phyloP scores from a whole-genome alignment of 1,140 invertebrate genomes.

The Ridgeia piscesae region DNA sequence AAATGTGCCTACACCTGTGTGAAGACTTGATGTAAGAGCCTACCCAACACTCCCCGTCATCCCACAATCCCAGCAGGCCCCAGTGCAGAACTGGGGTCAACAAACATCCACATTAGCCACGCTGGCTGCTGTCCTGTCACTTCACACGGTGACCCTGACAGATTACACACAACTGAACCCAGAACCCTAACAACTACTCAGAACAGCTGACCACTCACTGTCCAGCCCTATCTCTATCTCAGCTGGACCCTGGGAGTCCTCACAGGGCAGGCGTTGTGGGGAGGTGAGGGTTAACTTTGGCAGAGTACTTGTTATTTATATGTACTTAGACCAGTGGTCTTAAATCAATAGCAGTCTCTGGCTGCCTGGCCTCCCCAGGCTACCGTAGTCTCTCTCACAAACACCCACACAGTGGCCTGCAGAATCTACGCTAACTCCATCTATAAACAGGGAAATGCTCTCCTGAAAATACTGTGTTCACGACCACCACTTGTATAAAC shows the following conservation, averaged over 20 bases:
- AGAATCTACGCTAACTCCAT: neutral
- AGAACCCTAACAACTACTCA: neutral
- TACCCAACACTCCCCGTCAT: neutral
- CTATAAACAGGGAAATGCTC: neutral
- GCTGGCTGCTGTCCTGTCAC: neutral
- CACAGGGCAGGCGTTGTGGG: neutral
- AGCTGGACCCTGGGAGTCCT: neutral
- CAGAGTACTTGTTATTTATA: neutral
- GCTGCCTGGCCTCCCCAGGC: neutral
- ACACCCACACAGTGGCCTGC: neutral
- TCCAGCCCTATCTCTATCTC: neutral
- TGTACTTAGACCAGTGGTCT: constrained; percentile 4
- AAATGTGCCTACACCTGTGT: neutral
- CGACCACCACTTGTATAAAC: neutral
- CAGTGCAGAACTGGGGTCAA: neutral
- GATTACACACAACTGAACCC: neutral
- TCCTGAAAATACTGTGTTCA: neutral
- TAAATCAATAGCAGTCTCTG: neutral
- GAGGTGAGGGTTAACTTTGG: neutral
- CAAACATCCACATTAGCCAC: neutral
- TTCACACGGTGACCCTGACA: neutral
- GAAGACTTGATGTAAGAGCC: neutral
- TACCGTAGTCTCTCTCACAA: neutral
- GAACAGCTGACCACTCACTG: neutral
- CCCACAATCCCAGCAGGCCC: neutral